Conservation (phyloP, 2,888 invertebrate genomes). For the Cryptocephalus primarius region DNA sequence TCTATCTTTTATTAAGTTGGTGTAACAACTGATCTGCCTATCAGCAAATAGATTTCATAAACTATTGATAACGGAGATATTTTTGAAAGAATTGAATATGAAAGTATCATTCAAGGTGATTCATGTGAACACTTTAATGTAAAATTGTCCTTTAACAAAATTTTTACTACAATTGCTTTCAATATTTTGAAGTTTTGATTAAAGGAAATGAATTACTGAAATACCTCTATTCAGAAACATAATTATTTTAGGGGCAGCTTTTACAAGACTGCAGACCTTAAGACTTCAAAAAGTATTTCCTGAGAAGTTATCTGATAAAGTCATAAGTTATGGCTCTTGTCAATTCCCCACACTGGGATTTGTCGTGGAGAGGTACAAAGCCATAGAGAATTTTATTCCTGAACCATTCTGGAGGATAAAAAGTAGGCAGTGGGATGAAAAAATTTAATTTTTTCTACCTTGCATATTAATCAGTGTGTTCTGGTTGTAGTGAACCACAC, state of each 20-base stretch:
- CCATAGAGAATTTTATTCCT: conserved; percentile 80
- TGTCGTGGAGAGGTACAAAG: conserved; percentile 94
- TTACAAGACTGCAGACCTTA: conserved; percentile 94
- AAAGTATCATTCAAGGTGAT: too few relatives aligned
- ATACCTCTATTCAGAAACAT: too few relatives aligned
- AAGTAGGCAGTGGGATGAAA: conserved; percentile 40
- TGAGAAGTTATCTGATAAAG: conserved; percentile 55
- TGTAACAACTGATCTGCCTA: too few relatives aligned
- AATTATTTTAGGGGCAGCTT: conserved; percentile 74
- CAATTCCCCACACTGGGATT: conserved; percentile 99
- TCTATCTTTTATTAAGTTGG: too few relatives aligned
- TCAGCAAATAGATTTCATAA: too few relatives aligned
- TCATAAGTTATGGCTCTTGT: conserved; percentile 97
- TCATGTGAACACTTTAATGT: too few relatives aligned
- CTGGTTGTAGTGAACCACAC: conserved; percentile 60
- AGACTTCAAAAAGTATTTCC: conserved; percentile 76
- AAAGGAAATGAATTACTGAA: too few relatives aligned
- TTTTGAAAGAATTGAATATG: too few relatives aligned
- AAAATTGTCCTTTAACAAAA: too few relatives aligned
- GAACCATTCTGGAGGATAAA: conserved; percentile 95
- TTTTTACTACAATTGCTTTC: too few relatives aligned
- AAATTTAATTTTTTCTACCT: neutral
- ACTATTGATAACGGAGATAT: too few relatives aligned
- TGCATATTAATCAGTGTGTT: neutral
- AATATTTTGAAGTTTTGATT: too few relatives aligned